Conservation (phyloP, 2,113 vertebrate genomes). For the Sylvicapra grimmia region DNA sequence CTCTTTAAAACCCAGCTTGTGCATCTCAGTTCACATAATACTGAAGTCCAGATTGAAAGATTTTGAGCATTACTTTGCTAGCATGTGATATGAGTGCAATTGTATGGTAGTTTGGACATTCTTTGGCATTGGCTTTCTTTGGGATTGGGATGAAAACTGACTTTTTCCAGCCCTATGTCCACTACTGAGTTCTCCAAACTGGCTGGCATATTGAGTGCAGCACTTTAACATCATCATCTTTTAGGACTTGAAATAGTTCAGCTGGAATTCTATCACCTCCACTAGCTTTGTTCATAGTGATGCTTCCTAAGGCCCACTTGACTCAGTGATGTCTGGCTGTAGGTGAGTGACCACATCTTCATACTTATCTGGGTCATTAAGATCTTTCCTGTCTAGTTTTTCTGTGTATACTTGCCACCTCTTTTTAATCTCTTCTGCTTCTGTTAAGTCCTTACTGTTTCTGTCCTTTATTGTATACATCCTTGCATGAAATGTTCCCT, state of each 20-base stretch:
- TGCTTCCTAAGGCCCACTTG: not conserved
- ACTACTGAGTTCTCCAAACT: too few relatives aligned
- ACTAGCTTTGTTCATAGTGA: not conserved
- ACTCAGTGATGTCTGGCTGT: not conserved
- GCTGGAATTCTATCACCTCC: not conserved
- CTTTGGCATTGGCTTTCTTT: too few relatives aligned
- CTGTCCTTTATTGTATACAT: not conserved
- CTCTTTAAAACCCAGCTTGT: too few relatives aligned
- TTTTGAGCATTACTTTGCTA: too few relatives aligned
- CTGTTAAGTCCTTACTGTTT: not conserved
- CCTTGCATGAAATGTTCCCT: not conserved
- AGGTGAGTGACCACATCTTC: not conserved
- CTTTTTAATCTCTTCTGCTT: not conserved
- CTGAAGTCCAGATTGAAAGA: too few relatives aligned
- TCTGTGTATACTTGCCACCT: not conserved
- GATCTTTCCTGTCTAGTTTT: not conserved
- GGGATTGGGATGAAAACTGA: too few relatives aligned
- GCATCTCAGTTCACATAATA: too few relatives aligned
- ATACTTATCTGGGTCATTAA: not conserved
- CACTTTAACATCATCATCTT: too few relatives aligned
- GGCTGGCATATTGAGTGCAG: too few relatives aligned
- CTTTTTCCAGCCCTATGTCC: too few relatives aligned
- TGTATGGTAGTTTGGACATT: too few relatives aligned
- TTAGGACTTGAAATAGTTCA: not conserved
- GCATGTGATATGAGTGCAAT: too few relatives aligned